phyloP scores from a whole-genome alignment of 2,797 vertebrate genomes.

The Ceryle rudis region DNA sequence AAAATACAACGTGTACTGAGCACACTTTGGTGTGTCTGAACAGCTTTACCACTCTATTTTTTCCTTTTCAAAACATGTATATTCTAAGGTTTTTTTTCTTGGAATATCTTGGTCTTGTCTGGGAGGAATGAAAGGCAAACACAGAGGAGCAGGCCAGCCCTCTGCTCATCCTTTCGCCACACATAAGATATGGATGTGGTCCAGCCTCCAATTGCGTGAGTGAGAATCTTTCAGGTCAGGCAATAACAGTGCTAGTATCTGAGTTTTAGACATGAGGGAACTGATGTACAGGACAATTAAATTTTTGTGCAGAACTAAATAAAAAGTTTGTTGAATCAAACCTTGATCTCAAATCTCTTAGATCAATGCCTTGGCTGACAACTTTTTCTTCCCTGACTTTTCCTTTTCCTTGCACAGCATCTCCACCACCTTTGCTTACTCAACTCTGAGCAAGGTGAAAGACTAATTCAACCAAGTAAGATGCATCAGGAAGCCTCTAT shows the following conservation, averaged over 20 bases:
- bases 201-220: background rate
- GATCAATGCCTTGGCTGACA: background rate
- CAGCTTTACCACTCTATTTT: background rate
- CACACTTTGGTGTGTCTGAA: background rate
- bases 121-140: background rate
- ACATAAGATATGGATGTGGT: background rate
- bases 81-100: background rate
- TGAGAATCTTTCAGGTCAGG: background rate
- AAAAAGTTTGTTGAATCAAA: background rate
- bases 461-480: background rate
- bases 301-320: background rate
- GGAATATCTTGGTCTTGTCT: background rate
- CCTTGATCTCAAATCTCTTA: background rate
- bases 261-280: background rate
- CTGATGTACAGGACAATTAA: background rate
- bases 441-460: background rate
- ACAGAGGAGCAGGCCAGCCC: background rate
- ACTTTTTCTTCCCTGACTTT: background rate
- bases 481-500: background rate
- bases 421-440: background rate
- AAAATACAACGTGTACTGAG: background rate
- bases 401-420: background rate
- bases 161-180: background rate
- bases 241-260: background rate
- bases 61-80: background rate